Percentiles rank a stretch among this genome's conserved stretches.
Evolutionary conservation across 2,113 vertebrate species (phyloP).

Genomic region (Chelonoidis abingdonii): DNA sequence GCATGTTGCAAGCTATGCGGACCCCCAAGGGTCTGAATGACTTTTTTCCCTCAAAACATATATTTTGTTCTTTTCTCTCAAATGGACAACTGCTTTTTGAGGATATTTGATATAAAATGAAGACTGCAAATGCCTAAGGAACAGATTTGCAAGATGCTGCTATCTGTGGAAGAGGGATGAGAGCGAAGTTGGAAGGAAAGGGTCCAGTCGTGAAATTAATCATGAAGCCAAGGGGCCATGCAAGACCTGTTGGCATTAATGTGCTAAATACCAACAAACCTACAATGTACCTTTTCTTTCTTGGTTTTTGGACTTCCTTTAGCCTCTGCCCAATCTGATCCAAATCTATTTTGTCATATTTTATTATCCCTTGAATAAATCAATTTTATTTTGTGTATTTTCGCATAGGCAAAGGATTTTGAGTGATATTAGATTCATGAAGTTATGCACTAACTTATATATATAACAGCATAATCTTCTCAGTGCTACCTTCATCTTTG

Average conservation of each 20-base stretch:
- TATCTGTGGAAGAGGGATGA: background rate
- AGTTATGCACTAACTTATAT: background rate
- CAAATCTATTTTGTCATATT: background rate
- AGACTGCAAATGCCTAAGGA: background rate
- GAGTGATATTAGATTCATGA: rapidly evolving
- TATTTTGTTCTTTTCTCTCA: background rate
- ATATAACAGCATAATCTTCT: background rate
- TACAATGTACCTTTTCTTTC: background rate
- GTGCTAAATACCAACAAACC: background rate
- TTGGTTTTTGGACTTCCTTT: background rate
- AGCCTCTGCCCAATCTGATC: too few relatives aligned
- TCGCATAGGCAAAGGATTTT: background rate
- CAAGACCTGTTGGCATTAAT: background rate
- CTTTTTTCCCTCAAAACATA: rapidly evolving
- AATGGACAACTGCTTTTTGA: background rate
- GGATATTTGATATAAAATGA: background rate
- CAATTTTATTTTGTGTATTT: background rate
- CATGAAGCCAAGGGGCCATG: rapidly evolving
- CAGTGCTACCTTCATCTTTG: background rate
- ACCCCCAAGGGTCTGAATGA: background rate
- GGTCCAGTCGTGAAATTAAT: rapidly evolving
- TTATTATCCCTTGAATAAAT: background rate
- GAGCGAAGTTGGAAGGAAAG: background rate
- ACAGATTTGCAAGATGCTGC: background rate
- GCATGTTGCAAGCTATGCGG: slow-evolving; percentile 1